Conservation (phyloP, 2,888 invertebrate genomes). For the Phyto melanocephala region DNA sequence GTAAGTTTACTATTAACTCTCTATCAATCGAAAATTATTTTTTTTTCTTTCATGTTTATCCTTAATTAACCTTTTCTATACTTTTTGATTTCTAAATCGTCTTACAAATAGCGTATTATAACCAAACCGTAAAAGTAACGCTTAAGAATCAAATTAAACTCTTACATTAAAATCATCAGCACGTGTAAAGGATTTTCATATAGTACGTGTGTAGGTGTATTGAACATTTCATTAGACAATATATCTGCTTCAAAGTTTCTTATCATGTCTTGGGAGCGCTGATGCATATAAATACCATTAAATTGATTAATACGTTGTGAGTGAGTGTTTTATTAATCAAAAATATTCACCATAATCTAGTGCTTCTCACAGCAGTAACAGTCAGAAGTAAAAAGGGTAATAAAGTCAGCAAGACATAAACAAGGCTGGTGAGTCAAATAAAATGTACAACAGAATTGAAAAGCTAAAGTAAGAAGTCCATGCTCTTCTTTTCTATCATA, state of each 20-base stretch:
- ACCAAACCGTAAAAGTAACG: background rate
- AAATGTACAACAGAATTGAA: background rate
- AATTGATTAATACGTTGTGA: constrained; percentile 40
- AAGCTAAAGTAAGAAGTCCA: background rate
- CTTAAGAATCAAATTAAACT: background rate
- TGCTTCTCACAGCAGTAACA: background rate
- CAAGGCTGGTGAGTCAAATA: background rate
- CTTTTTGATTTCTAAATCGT: background rate
- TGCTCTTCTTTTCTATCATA: constrained; percentile 5
- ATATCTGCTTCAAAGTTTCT: background rate
- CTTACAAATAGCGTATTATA: background rate
- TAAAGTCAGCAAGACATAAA: background rate
- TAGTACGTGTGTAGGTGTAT: background rate
- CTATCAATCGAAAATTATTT: no score
- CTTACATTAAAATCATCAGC: background rate
- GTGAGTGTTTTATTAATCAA: constrained; percentile 41
- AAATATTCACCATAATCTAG: constrained; percentile 29
- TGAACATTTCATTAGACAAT: background rate
- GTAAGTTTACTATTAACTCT: no score
- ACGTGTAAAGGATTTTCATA: background rate
- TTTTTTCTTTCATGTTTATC: no score
- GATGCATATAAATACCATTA: constrained; percentile 34
- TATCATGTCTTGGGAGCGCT: background rate
- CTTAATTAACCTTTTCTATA: no score
- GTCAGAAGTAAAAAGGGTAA: background rate